A percentile compares a stretch with the other conserved stretches of the same genome.
phyloP scores from a whole-genome alignment of 2,888 invertebrate genomes.

The Brenthis daphne region DNA sequence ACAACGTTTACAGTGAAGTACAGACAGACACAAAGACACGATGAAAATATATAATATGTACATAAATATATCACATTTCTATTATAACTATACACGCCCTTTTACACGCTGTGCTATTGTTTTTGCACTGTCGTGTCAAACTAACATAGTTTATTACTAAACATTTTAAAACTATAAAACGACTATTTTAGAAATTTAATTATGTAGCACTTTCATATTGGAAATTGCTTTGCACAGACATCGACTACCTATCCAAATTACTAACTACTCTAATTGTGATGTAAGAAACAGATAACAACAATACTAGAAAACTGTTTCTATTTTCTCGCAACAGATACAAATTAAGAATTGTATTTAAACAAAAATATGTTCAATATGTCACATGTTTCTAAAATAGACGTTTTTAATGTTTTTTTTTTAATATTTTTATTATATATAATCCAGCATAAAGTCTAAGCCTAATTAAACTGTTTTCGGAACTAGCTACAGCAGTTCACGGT shows the following conservation, averaged over 20 bases:
- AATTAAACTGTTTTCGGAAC: no score
- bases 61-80: slow-evolving; percentile 2
- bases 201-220: no score
- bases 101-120: not conserved
- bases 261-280: no score
- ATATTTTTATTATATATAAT: not conserved
- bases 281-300: no score
- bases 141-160: no score
- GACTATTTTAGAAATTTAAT: no score
- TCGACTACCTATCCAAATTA: no score
- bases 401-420: not conserved
- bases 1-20: slow-evolving; percentile 43
- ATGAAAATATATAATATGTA: slow-evolving; percentile 8
- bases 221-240: no score
- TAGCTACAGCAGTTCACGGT: no score
- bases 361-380: not conserved
- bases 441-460: not conserved
- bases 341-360: not conserved
- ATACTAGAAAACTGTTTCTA: not conserved
- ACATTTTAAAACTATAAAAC: no score
- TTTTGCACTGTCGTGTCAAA: no score
- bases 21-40: not conserved
- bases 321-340: no score
- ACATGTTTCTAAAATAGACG: not conserved
- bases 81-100: not conserved